These are phyloP conservation scores for Melanogrammus aeglefinus DNA, from an alignment of 2,797 vertebrate species.

Conservation along the genomic window DNA sequence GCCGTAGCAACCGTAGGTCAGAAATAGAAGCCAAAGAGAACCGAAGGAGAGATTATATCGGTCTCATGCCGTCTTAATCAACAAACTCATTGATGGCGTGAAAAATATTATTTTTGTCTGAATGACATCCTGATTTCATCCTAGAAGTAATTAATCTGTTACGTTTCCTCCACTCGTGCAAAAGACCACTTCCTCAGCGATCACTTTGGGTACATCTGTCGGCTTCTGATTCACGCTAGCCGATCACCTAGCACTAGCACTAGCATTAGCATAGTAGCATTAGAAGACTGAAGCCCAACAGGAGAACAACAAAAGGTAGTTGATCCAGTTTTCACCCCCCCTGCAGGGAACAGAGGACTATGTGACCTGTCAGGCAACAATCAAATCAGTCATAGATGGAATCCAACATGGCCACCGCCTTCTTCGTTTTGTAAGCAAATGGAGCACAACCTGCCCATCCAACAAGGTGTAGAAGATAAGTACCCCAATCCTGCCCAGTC, in stretches of 20 bases:
- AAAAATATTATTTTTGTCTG: neutral
- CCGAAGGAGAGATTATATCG: neutral
- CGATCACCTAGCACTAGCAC: neutral
- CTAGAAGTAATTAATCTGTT: neutral
- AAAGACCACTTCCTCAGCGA: neutral
- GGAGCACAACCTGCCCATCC: too few species aligned
- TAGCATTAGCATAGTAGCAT: neutral
- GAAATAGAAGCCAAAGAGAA: neutral
- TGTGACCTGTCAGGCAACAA: neutral
- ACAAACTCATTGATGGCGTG: neutral
- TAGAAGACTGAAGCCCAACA: neutral
- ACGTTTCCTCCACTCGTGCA: neutral
- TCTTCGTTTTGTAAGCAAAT: too few species aligned
- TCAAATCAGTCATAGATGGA: too few species aligned
- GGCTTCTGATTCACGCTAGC: neutral
- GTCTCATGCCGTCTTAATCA: neutral
- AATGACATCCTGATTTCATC: neutral
- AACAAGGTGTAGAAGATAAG: too few species aligned
- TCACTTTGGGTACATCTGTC: neutral
- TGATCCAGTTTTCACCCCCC: neutral
- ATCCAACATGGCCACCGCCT: neutral
- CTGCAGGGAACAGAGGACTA: neutral
- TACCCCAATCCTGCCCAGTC: too few species aligned
- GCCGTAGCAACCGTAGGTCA: neutral
- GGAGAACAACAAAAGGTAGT: neutral